These are phyloP conservation scores for Halcyon malimbica DNA, from an alignment of 2,113 vertebrate genomes.

Conservation along the genomic window DNA sequence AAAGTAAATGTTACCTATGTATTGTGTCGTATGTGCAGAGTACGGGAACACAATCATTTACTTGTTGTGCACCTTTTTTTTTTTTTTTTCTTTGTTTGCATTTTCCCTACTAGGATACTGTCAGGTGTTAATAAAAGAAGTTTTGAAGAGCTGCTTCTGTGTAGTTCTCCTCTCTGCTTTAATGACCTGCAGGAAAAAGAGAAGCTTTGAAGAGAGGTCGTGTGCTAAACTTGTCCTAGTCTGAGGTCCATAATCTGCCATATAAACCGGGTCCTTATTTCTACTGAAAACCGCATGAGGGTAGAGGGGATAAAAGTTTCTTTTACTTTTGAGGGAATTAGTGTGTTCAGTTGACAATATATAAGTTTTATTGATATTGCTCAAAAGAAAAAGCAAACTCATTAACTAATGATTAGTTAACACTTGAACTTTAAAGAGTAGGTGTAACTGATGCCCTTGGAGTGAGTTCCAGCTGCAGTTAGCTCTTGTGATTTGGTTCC, in stretches of 20 bases:
- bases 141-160: not conserved
- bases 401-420: not conserved
- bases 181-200: not conserved
- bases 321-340: not conserved
- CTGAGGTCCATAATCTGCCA: not conserved
- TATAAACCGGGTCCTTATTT: not conserved
- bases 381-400: constrained; percentile 10
- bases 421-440: constrained; percentile 1
- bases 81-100: not conserved
- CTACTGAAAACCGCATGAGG: not conserved
- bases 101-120: not conserved
- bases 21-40: not conserved
- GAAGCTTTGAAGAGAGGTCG: not conserved
- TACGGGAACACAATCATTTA: not conserved
- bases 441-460: not conserved
- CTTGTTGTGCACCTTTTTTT: not conserved
- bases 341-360: not conserved
- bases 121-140: not conserved
- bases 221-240: not conserved
- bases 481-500: not conserved
- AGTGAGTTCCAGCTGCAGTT: not conserved
- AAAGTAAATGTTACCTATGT: not conserved
- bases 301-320: not conserved
- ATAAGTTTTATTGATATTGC: not conserved
- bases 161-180: not conserved